Evolutionary conservation across 2,113 vertebrate species (phyloP), one percentile per base, ranked within the genome.

Genomic region (Glaucomys volans): DNA sequence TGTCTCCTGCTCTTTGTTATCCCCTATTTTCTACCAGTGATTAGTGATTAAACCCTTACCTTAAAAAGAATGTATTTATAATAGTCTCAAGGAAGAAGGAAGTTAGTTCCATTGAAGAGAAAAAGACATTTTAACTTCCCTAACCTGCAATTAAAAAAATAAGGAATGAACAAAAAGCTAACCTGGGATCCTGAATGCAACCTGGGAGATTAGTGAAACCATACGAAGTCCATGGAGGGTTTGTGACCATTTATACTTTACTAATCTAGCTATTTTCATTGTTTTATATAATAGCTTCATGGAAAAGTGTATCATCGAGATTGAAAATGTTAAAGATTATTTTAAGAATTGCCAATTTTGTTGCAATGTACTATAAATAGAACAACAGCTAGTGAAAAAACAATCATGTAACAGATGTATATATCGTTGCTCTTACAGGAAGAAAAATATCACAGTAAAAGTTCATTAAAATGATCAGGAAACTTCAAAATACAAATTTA

Each of bases 361-460:
- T 94, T 91, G 57, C 22, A 64, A 74, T 72, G 32, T 87, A 74
- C 86, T 95, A 81, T 92, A 92, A 94, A 92, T 91, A 94, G 89
- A 96, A 47, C 18, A 95, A 90, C 35, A 92, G 80, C 37, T 85
- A 96, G 59, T 72, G 32, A 32, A 75, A 92, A 97, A 91, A 77
- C 91, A 94, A 79, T 86, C 94, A 94, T 37, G 67, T 95, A 94
- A 83, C 83, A 94, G 80, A 96, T 94, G 57, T 74, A 77, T 85
- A 67, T 91, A 75, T 84, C 5, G 5, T 95, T 37, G 92, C 16
- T 86, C 44, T 40, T 83, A 79, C 52, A 94, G 67, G 32, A 96
- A 91, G 76, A 80, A 96, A 97, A 94, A 96, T 90, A 96, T 59
- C 91, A 95, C 42, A 92, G 66, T 85, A 74, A 92, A 95, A 84